phyloP scores from a whole-genome alignment of 2,888 invertebrate genomes.

The Diarsia mendica region DNA sequence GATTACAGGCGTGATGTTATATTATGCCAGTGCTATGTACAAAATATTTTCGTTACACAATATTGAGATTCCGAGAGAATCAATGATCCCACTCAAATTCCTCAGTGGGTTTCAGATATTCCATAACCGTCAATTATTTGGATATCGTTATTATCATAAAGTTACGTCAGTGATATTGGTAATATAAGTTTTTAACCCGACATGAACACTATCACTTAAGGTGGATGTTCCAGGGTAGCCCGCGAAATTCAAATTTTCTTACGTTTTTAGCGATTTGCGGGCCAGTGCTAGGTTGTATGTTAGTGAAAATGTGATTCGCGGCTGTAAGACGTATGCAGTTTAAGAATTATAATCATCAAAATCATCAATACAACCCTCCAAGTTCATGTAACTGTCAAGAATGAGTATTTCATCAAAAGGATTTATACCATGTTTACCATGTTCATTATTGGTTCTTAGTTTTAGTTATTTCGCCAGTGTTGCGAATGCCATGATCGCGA shows the following conservation, averaged over 20 bases:
- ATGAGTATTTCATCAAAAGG: no score
- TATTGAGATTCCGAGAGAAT: slow-evolving; percentile 18
- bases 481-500: not conserved
- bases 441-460: not conserved
- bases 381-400: no score
- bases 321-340: no score
- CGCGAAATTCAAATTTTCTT: no score
- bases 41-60: slow-evolving; percentile 8
- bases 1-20: no score
- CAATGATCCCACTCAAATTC: slow-evolving; percentile 13
- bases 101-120: slow-evolving; percentile 1
- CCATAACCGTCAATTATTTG: slow-evolving; percentile 15
- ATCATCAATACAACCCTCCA: no score
- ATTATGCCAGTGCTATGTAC: not conserved
- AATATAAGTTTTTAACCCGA: not conserved
- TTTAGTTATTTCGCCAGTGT: not conserved
- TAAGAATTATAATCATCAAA: no score
- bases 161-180: not conserved
- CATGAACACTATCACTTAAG: not conserved
- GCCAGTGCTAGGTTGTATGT: no score
- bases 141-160: slow-evolving; percentile 17
- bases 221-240: no score
- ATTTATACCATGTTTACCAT: no score
- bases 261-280: no score
- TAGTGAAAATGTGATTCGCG: no score